Percentiles rank a stretch among this genome's conserved stretches.
Conservation (phyloP, 2,797 vertebrate species). For the Cirrhinus mrigala region DNA sequence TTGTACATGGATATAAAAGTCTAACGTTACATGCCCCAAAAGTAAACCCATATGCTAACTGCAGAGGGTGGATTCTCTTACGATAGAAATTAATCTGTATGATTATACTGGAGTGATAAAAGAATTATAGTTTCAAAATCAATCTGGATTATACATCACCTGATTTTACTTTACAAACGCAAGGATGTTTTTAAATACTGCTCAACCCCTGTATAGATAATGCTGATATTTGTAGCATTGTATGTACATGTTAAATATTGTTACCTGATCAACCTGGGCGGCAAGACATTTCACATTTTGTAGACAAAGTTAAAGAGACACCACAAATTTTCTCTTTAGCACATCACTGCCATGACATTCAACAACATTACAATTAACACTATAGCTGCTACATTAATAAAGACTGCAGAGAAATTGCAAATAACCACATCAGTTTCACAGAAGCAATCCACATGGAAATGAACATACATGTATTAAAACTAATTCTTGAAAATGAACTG, state of each 20-base stretch:
- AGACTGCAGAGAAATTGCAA: not conserved
- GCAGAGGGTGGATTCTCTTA: not conserved
- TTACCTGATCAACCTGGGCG: not conserved
- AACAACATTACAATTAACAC: conserved; percentile 2
- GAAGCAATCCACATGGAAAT: not conserved
- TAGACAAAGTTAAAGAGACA: conserved; percentile 16
- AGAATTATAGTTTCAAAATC: not conserved
- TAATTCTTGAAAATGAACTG: conserved; percentile 3
- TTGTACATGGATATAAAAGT: conserved; percentile 55
- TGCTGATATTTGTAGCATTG: not conserved
- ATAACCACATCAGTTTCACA: not conserved
- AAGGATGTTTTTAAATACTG: conserved; percentile 1
- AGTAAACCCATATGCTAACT: conserved; percentile 4
- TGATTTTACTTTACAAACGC: not conserved
- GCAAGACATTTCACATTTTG: conserved; percentile 31
- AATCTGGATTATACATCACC: not conserved
- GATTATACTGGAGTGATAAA: not conserved
- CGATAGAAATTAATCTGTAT: not conserved
- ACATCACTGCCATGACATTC: not conserved
- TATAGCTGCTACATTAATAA: conserved; percentile 29
- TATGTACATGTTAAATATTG: conserved; percentile 30
- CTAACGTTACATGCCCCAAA: conserved; percentile 22
- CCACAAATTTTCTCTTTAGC: not conserved
- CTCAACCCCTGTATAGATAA: not conserved
- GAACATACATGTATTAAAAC: conserved; percentile 17